phyloP scores from a whole-genome alignment of 2,888 invertebrate genomes.

The Prosopocoilus inquinatus region DNA sequence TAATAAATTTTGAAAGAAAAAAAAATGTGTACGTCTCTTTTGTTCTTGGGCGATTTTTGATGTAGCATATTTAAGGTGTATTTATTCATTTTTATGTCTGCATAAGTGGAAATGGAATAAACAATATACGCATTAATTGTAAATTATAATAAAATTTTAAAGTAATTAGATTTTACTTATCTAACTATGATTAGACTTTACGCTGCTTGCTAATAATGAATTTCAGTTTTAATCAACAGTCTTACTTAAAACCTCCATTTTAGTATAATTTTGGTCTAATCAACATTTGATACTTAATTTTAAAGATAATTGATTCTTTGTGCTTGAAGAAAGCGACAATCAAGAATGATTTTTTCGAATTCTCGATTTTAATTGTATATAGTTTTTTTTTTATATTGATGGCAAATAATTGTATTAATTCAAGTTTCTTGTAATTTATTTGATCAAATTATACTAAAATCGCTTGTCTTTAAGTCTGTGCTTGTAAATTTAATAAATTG shows the following conservation, averaged over 20 bases:
- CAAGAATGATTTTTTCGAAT: not conserved
- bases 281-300: not conserved
- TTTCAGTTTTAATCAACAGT: slow-evolving; percentile 1
- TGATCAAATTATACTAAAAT: not conserved
- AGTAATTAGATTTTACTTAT: slow-evolving; percentile 3
- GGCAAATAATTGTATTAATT: not conserved
- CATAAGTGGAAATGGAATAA: slow-evolving; percentile 13
- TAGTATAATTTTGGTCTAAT: not conserved
- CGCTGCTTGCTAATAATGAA: not conserved
- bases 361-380: not conserved
- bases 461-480: not conserved
- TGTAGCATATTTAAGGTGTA: slow-evolving; percentile 14
- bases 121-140: slow-evolving; percentile 13
- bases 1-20: not conserved
- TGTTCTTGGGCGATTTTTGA: slow-evolving; percentile 11
- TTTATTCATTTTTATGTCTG: slow-evolving; percentile 19
- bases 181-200: not conserved
- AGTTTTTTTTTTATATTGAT: not conserved
- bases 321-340: not conserved
- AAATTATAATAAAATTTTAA: slow-evolving; percentile 11
- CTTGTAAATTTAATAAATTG: slow-evolving; percentile 13
- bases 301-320: not conserved
- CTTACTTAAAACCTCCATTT: not conserved
- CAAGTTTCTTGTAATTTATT: not conserved
- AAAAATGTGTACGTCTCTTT: not conserved